Conservation (phyloP, 2,888 invertebrate species). For the Hetaerina titia region DNA sequence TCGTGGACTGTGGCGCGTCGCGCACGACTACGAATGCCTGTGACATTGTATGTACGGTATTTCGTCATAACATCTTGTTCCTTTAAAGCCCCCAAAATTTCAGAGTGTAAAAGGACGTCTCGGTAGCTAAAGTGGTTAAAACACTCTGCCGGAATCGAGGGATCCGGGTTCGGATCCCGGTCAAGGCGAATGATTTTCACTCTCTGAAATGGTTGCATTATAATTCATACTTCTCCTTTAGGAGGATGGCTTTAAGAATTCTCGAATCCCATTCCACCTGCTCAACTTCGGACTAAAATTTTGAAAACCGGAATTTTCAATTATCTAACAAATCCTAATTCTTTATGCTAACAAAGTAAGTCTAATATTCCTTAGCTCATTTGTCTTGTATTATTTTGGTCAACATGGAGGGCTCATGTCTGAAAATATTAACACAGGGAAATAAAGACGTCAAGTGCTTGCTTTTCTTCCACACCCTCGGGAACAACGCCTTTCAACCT, state of each 20-base stretch:
- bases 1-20: no score
- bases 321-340: neutral
- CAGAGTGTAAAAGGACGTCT: no score
- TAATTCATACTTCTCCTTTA: neutral
- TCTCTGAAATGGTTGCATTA: no score
- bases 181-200: no score
- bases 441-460: neutral
- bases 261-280: neutral
- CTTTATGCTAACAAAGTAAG: neutral
- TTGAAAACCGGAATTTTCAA: neutral
- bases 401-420: neutral
- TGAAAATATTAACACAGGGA: neutral
- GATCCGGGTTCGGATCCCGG: no score
- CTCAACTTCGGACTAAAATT: neutral
- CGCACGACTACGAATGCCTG: no score
- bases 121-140: no score
- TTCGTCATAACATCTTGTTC: no score
- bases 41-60: no score
- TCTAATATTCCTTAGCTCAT: neutral
- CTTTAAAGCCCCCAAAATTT: no score
- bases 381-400: neutral
- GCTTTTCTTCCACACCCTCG: neutral
- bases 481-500: neutral
- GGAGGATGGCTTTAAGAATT: neutral
- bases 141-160: no score